phyloP scores from a whole-genome alignment of 1,140 invertebrate species.

The Bombus vancouverensis region DNA sequence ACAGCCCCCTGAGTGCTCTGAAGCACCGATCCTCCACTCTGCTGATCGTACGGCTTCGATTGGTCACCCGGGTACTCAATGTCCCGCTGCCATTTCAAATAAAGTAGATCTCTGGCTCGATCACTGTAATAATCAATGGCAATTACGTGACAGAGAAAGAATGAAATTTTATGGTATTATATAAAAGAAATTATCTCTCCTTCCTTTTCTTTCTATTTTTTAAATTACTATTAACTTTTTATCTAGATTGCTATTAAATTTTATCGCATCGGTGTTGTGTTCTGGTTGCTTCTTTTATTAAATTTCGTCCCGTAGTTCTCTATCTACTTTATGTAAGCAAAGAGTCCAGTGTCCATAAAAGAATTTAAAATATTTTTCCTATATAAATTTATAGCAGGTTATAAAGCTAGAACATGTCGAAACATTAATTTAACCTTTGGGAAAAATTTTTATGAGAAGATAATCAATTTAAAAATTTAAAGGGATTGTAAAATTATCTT shows the following conservation, averaged over 20 bases:
- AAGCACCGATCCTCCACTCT: neutral
- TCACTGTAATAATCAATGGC: neutral
- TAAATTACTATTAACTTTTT: neutral
- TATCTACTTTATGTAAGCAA: neutral
- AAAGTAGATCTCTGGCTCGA: neutral
- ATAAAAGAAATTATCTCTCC: neutral
- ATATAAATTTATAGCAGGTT: neutral
- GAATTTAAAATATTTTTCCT: neutral
- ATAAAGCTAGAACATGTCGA: neutral
- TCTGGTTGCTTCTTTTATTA: too few species aligned
- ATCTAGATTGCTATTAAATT: neutral
- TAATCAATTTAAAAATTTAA: too few species aligned
- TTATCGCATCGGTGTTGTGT: too few species aligned
- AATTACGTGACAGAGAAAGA: neutral
- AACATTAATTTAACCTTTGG: neutral
- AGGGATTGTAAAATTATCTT: too few species aligned
- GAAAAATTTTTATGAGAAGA: neutral
- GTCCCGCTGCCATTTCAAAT: neutral
- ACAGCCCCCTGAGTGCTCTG: neutral
- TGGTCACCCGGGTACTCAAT: neutral
- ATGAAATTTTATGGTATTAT: neutral
- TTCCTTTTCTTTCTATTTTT: neutral
- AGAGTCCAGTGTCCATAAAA: neutral
- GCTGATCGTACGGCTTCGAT: neutral
- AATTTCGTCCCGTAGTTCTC: neutral